These are phyloP conservation scores for Crocuta crocuta DNA, from an alignment of 2,113 vertebrate species.

Conservation along the genomic window DNA sequence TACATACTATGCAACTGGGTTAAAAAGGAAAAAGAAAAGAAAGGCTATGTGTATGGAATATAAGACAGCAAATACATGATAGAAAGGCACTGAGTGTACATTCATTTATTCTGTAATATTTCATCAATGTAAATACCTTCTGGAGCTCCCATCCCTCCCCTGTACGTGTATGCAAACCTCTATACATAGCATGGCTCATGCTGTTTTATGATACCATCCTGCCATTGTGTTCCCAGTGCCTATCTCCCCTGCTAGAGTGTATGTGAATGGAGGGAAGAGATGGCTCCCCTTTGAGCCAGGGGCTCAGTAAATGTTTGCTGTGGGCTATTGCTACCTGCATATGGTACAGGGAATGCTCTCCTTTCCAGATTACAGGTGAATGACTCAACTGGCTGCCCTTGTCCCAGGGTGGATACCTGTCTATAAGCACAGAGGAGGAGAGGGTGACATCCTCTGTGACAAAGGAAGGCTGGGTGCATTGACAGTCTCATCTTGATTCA, in stretches of 20 bases:
- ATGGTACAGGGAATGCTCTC: accelerated
- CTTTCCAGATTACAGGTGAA: background rate
- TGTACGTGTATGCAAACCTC: background rate
- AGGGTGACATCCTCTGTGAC: background rate
- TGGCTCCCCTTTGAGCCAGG: background rate
- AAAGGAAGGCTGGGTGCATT: background rate
- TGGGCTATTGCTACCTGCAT: background rate
- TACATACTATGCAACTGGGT: background rate
- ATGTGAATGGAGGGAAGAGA: background rate
- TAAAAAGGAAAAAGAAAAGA: background rate
- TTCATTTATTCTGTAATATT: background rate
- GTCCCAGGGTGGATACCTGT: background rate
- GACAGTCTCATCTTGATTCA: background rate
- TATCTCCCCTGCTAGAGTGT: background rate
- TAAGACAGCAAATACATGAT: background rate
- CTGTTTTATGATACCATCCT: accelerated
- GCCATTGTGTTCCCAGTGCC: background rate
- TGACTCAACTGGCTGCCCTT: background rate
- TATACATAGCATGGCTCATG: accelerated
- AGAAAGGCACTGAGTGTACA: background rate
- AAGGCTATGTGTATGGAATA: background rate
- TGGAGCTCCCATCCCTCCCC: background rate
- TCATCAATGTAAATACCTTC: background rate
- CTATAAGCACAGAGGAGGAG: background rate
- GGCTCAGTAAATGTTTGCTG: background rate